Percentiles rank a stretch among this genome's conserved stretches.
phyloP scores from a whole-genome alignment of 2,113 vertebrate genomes.

The Pseudorhombus dupliciocellatus region DNA sequence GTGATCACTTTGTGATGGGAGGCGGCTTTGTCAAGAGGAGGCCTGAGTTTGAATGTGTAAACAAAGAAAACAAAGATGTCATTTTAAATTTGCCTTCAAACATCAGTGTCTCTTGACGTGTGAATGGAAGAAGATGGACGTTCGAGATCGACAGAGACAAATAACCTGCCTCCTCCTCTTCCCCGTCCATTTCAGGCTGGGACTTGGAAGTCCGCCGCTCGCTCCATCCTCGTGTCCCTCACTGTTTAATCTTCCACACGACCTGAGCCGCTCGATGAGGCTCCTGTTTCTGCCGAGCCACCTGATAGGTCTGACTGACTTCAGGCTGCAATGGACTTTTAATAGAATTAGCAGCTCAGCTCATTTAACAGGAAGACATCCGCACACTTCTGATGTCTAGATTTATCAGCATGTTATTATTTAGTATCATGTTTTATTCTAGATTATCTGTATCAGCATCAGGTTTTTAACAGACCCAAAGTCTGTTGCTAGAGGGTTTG shows the following conservation, averaged over 20 bases:
- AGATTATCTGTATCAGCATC: too few relatives aligned
- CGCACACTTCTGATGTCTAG: slow-evolving; percentile 32
- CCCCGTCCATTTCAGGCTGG: slow-evolving; percentile 14
- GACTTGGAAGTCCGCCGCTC: slow-evolving; percentile 32
- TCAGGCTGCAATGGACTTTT: slow-evolving; percentile 58
- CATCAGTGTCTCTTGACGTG: slow-evolving; percentile 6
- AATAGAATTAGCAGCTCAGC: slow-evolving; percentile 66
- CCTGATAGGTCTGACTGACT: slow-evolving; percentile 60
- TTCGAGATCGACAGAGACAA: slow-evolving; percentile 44
- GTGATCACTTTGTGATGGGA: slow-evolving; percentile 30
- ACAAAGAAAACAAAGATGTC: slow-evolving; percentile 12
- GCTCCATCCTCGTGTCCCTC: slow-evolving; percentile 51
- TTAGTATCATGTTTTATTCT: too few relatives aligned
- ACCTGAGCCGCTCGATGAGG: slow-evolving; percentile 59
- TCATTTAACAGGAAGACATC: slow-evolving; percentile 13
- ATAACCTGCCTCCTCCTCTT: slow-evolving; percentile 25
- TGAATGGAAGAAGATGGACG: slow-evolving; percentile 31
- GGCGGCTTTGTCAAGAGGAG: slow-evolving; percentile 17
- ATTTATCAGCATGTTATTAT: slow-evolving; percentile 20
- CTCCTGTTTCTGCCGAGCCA: slow-evolving; percentile 70
- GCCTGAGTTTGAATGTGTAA: slow-evolving; percentile 14
- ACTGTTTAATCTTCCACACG: slow-evolving; percentile 71
- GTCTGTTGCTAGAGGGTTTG: neutral
- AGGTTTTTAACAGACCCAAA: neutral
- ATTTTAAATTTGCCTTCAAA: slow-evolving; percentile 44